A percentile compares a stretch with the other conserved stretches of the same genome.
Conservation (phyloP, 2,113 vertebrate species). For the Gymnobelideus leadbeateri region DNA sequence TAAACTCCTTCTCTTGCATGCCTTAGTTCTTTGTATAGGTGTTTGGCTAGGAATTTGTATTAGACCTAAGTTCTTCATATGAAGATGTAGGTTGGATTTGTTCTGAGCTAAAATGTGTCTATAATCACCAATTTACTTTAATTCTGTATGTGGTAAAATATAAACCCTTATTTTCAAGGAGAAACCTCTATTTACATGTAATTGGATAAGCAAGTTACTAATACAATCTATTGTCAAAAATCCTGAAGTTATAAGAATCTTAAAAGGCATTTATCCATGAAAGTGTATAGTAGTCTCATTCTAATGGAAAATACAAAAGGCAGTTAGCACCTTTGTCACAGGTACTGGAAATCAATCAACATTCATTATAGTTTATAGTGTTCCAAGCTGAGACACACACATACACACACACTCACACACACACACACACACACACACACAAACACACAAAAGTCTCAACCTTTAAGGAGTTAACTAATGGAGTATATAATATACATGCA, state of each 20-base stretch:
- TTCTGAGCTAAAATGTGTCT: neutral
- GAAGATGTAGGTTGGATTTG: neutral
- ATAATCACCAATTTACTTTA: neutral
- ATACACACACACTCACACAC: no score
- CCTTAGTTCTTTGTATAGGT: neutral
- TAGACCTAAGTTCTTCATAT: neutral
- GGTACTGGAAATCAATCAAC: neutral
- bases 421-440: no score
- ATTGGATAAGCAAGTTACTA: neutral
- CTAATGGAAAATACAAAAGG: neutral
- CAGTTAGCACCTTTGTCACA: neutral
- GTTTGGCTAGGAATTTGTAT: neutral
- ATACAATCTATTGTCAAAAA: neutral
- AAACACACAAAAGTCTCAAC: neutral
- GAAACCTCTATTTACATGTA: neutral
- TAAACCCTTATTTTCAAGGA: neutral
- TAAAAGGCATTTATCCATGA: neutral
- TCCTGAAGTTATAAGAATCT: neutral
- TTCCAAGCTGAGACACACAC: neutral
- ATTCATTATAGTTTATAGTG: neutral
- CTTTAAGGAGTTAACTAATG: neutral
- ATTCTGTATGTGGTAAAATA: neutral
- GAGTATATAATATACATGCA: neutral
- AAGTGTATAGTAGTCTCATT: neutral
- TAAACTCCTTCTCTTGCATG: neutral